Base-by-base conservation (phyloP, 2,113 vertebrate species). In the Pandion haliaetus region DNA sequence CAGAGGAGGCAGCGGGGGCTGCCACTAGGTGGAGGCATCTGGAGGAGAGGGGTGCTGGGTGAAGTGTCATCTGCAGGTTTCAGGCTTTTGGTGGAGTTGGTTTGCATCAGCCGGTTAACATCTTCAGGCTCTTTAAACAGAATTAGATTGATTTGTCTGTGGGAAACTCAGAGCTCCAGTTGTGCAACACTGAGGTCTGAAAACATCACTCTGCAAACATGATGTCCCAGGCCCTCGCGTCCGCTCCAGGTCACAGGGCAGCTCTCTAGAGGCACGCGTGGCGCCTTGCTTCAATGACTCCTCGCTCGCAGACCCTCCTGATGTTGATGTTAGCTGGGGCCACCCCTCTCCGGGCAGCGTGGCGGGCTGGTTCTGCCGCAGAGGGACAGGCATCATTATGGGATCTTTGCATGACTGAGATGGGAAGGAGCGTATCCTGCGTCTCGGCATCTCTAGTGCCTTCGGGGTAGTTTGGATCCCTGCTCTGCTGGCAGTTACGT, bases 121-220 rank as follows among this genome's bases (percentile, higher is more conserved):
- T 38, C 72, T 91, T 76, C 20, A 71, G 66, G 62, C 62, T 77
- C 80, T 59, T 86, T 28, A 81, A 86, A 74, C 17, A 63, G 59
- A 72, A 49, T 66, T 54, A 73, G 58, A 58, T 42, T 92, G 49
- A 76, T 72, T 87, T 1, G 1, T 70, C 81, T 91, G 70, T 90
- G 93, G 94, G 89, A 97, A 95, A 81, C 67, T 88, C 57, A 16
- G 69, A 63, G 67, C 40, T 93, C 52, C 47, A 45, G 70, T 96
- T 93, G 88, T 93, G 91, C 91, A 93, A 86, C 32, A 7, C 57
- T 2, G 20, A 91, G 69, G 58, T 69, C 67, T 91, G 83, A 92
- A 95, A 95, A 85, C 66, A 85, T n/a, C 50, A 19, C 38, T 91
- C 59, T 50, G 63, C 82, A 93, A 95, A 90, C 86, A 84, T 0